Conservation (phyloP, 2,113 vertebrate genomes). For the Zosterops hypoxanthus region DNA sequence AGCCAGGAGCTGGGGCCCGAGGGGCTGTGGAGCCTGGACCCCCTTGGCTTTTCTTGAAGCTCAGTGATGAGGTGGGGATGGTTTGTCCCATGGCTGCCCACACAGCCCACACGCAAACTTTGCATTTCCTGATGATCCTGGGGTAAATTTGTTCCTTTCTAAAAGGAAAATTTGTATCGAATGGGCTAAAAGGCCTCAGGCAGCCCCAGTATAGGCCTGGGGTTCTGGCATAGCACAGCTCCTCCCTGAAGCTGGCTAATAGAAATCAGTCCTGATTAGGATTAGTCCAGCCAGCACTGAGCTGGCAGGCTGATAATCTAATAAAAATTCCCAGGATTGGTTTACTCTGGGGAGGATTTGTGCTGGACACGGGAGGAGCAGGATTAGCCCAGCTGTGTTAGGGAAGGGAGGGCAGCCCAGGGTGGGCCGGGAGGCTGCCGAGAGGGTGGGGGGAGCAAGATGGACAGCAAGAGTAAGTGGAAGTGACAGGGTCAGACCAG, state of each 20-base stretch:
- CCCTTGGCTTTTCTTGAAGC: neutral
- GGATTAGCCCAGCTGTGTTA: slow-evolving; percentile 85
- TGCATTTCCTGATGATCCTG: neutral
- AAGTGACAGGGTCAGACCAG: slow-evolving; percentile 95
- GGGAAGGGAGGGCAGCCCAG: slow-evolving; percentile 75
- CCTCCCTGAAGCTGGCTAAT: slow-evolving; percentile 82
- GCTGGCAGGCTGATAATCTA: slow-evolving; percentile 84
- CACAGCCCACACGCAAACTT: neutral
- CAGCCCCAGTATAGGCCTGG: slow-evolving; percentile 73
- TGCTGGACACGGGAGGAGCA: slow-evolving; percentile 79
- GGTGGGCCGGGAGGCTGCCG: slow-evolving; percentile 71
- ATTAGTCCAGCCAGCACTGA: slow-evolving; percentile 82
- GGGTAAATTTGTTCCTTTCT: neutral
- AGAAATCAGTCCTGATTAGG: slow-evolving; percentile 88
- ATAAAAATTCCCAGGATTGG: slow-evolving; percentile 88
- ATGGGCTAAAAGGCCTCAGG: slow-evolving; percentile 62
- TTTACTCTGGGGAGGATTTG: slow-evolving; percentile 88
- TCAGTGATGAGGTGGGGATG: neutral
- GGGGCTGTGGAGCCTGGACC: neutral
- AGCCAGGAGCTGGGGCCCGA: fast-evolving
- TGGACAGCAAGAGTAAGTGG: slow-evolving; percentile 91
- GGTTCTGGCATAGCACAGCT: slow-evolving; percentile 73
- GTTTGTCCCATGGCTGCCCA: neutral
- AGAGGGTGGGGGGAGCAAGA: slow-evolving; percentile 78
- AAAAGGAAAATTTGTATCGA: slow-evolving; percentile 21